phyloP scores from a whole-genome alignment of 2,113 vertebrate genomes.

The Microcebus ravelobensis region DNA sequence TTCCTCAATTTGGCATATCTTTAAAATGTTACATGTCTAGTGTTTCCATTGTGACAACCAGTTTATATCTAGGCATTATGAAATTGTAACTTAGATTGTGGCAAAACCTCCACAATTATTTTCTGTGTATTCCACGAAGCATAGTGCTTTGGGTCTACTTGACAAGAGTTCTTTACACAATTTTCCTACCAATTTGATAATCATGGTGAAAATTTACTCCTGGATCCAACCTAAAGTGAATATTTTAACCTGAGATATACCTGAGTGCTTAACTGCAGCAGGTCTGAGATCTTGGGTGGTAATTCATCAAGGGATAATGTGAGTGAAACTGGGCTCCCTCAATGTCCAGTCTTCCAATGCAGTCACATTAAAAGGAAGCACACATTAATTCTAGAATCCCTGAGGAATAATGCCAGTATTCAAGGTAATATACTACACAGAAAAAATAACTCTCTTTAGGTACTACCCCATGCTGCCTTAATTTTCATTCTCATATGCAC shows the following conservation, averaged over 20 bases:
- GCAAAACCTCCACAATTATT: neutral
- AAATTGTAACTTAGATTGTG: neutral
- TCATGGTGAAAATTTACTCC: neutral
- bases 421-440: neutral
- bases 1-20: slow-evolving; percentile 27
- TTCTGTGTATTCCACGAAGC: neutral
- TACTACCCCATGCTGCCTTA: neutral
- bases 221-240: neutral
- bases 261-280: neutral
- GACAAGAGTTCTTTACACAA: neutral
- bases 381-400: neutral
- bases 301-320: neutral
- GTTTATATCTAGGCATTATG: neutral
- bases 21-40: neutral
- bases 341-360: neutral
- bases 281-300: neutral
- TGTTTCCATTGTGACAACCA: neutral
- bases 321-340: neutral
- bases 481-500: neutral
- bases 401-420: neutral
- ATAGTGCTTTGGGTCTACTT: neutral
- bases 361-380: neutral
- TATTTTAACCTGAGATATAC: neutral
- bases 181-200: slow-evolving; percentile 4
- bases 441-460: neutral